Evolutionary conservation across 2,888 invertebrate genomes (phyloP).

Genomic region (Ophion ellenae): DNA sequence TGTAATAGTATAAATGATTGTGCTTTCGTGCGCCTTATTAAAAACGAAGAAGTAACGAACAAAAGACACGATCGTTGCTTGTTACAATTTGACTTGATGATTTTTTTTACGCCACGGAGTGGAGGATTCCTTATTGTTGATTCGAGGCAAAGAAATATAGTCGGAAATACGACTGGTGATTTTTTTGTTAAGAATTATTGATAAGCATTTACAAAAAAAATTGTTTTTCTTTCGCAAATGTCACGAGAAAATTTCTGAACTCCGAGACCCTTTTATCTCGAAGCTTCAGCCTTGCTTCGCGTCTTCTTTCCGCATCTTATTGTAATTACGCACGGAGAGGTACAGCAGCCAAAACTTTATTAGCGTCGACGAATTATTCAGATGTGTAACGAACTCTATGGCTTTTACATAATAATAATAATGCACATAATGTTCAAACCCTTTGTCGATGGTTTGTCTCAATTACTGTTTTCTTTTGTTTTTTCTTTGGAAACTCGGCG

Average conservation of each 20-base stretch:
- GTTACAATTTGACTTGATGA: neutral
- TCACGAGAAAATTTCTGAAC: neutral
- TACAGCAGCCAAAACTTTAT: slow-evolving; percentile 50
- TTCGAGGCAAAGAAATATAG: neutral
- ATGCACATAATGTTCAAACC: slow-evolving; percentile 75
- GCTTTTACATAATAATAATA: slow-evolving; percentile 77
- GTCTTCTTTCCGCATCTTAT: slow-evolving; percentile 6
- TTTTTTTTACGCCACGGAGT: neutral
- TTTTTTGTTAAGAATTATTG: slow-evolving; percentile 6
- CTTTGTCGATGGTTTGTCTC: neutral
- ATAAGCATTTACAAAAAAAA: slow-evolving; percentile 5
- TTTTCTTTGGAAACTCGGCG: too few species aligned
- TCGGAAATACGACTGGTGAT: neutral
- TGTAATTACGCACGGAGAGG: slow-evolving; percentile 50
- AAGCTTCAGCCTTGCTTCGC: neutral
- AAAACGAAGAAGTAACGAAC: neutral
- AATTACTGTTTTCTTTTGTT: neutral
- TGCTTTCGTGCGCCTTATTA: neutral
- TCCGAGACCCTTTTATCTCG: neutral
- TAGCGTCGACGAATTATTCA: slow-evolving; percentile 72
- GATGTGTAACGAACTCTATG: slow-evolving; percentile 70
- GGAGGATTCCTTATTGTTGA: slow-evolving; percentile 3
- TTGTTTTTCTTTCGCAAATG: neutral
- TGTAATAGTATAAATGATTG: neutral
- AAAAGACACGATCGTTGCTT: slow-evolving; percentile 5